Evolutionary conservation across 2,113 vertebrate species (phyloP), one percentile per base, ranked within the genome.

Genomic region (Colius striatus): DNA sequence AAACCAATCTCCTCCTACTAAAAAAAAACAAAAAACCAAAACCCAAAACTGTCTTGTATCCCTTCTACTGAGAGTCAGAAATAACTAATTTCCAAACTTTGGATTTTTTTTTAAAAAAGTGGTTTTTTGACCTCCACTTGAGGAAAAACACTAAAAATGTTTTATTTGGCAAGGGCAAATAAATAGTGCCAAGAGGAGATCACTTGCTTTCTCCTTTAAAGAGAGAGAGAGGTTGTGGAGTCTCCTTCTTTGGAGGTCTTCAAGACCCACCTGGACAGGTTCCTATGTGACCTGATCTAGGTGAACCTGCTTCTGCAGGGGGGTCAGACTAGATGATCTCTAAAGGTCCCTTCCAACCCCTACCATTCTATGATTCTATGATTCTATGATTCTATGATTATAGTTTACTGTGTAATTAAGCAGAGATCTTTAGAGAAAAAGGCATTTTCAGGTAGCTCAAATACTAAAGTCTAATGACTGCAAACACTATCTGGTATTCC

Each of bases 341-440:
- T n/a, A n/a, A n/a, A n/a, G n/a, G n/a, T n/a, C n/a, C n/a, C n/a
- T n/a, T n/a, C n/a, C n/a, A n/a, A n/a, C n/a, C n/a, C n/a, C n/a
- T n/a, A n/a, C n/a, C n/a, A n/a, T n/a, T n/a, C n/a, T n/a, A n/a
- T n/a, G n/a, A n/a, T n/a, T n/a, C n/a, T n/a, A n/a, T n/a, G n/a
- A n/a, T n/a, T n/a, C n/a, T n/a, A n/a, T n/a, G n/a, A n/a, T n/a
- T n/a, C n/a, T n/a, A n/a, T n/a, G n/a, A 34, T 76, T 90, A 34
- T 32, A 53, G 13, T 67, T 93, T 71, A 78, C 19, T 81, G 9
- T 77, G 63, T 55, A 88, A 85, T 90, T 93, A 90, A 92, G 29
- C 7, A 81, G 23, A 8, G 0, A 36, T 8, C 34, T 92, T 83
- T 66, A 71, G 55, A 86, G 85, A 53, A 80, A 91, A 92, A 80